These are phyloP conservation scores for Crocuta crocuta DNA, from an alignment of 2,113 vertebrate genomes.

Conservation along the genomic window DNA sequence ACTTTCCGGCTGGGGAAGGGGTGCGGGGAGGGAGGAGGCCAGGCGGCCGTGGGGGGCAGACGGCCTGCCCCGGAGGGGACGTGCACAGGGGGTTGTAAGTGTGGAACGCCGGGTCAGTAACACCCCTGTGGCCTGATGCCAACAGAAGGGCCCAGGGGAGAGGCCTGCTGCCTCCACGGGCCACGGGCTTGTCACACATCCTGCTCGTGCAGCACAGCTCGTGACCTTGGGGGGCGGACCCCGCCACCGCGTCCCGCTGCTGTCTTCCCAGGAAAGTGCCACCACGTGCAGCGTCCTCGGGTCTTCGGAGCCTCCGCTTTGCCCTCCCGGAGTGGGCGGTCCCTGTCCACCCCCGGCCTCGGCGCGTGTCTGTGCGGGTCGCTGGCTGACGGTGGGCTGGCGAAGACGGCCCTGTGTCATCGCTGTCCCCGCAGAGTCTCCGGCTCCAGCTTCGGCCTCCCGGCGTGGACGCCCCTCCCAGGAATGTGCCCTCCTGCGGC, in stretches of 20 bases:
- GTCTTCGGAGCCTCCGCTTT: not conserved
- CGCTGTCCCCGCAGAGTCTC: not conserved
- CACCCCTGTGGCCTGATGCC: not conserved
- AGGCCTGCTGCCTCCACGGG: fast-evolving
- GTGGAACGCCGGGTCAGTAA: not conserved
- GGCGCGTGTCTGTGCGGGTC: too few species aligned
- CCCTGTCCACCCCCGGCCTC: not conserved
- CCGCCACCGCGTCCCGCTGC: not conserved
- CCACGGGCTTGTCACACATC: not conserved
- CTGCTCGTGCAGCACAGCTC: fast-evolving
- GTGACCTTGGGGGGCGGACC: too few species aligned
- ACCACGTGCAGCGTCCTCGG: fast-evolving
- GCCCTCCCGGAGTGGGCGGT: not conserved
- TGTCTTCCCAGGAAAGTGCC: not conserved
- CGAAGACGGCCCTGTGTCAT: fast-evolving
- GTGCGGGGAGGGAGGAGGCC: not conserved
- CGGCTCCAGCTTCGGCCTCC: not conserved
- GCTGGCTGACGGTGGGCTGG: not conserved
- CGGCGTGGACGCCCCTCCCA: not conserved
- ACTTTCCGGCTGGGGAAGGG: not conserved
- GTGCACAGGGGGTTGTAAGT: not conserved
- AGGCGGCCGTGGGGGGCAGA: not conserved
- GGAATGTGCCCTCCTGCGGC: not conserved
- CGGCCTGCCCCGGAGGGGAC: not conserved
- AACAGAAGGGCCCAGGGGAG: not conserved